Base-by-base conservation (phyloP, 2,797 vertebrate species). In the Arctocebus calabarensis region DNA sequence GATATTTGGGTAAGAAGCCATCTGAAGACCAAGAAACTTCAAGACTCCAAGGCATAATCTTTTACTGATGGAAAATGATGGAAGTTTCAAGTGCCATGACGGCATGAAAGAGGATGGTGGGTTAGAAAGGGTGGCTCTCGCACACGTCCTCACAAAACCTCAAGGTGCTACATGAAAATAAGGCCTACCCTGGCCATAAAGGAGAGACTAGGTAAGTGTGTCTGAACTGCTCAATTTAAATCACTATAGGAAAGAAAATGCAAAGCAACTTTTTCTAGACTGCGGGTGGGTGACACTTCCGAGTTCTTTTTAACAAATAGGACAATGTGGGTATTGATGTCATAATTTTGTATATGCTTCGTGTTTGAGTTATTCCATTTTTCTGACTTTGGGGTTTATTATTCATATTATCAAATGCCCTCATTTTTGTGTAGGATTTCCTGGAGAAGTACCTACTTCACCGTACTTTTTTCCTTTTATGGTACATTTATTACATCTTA, bases 301-400 rank as follows among this genome's bases (percentile, higher is more conserved):
- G 78, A 70, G 23, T 68, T 93, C 84, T 78, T 70, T 82, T 19
- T 82, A 84, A 93, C 23, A n/a, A 82, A 83, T 57, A 88, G 71
- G 34, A 77, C 32, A 78, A 40, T 2, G 27, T 74, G 25, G 55
- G 16, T 12, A 48, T 22, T 2, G 11, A 20, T 90, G 85, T 59
- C 40, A 4, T 91, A 5, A 20, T 11, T 17, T 78, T 0, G 13
- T 19, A 12, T 20, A 43, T 11, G 11, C 7, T 27, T 68, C 11
- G 61, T 84, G 34, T 52, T 87, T 84, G 81, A 11, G 75, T 66
- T 52, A 48, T 83, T 86, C 13, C 32, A 4, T 37, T 74, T 88
- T 90, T 83, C 86, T 59, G 5, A 70, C 19, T 48, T 88, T 23
- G 40, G 37, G 22, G 4, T 71, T 94, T 27, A 71, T 37, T 82